Evolutionary conservation across 2,888 invertebrate genomes (phyloP), one percentile per base, ranked within the genome.

Genomic region (Ophion obscuratus): DNA sequence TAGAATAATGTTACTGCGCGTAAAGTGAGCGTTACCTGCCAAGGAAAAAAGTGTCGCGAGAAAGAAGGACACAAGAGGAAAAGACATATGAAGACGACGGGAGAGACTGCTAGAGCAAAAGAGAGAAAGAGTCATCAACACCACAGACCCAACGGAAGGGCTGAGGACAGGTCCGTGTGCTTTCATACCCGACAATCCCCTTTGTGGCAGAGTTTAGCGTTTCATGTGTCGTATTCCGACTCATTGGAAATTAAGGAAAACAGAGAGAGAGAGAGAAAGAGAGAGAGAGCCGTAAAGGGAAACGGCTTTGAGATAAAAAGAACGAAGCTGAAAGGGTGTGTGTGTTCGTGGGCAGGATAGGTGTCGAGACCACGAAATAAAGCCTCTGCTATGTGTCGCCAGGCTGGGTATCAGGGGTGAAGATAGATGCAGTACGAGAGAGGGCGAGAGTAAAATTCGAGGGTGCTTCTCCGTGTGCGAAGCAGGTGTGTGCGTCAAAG

Each of bases 161-260:
- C 76, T 75, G 70, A 73, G 73, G 36, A 64, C 36, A 57, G 73
- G 53, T 83, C 74, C 78, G 66, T 64, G 77, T 64, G 82, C 76
- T 84, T 86, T 86, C 75, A 53, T 88, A 87, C 88, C 86, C 87
- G 87, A 74, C 88, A 88, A 87, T 87, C 90, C 91, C 91, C 93
- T 93, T 93, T 93, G 93, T 93, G 92, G 89, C 91, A 90, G 84
- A 84, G 92, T 93, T 93, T 92, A 92, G 91, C 93, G 93, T 93
- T 93, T 93, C 92, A 93, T 92, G 93, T 93, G 93, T 93, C 93
- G 92, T 93, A 94, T 94, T 94, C 93, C 93, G 91, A 94, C 92
- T 94, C 94, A 93, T 93, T 94, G 93, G 92, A 94, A 94, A 94
- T 93, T 94, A 93, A 93, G 92, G 92, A 92, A 92, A 92, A 90